Evolutionary conservation across 2,113 vertebrate genomes (phyloP).

Genomic region (Coracopsis vasa): DNA sequence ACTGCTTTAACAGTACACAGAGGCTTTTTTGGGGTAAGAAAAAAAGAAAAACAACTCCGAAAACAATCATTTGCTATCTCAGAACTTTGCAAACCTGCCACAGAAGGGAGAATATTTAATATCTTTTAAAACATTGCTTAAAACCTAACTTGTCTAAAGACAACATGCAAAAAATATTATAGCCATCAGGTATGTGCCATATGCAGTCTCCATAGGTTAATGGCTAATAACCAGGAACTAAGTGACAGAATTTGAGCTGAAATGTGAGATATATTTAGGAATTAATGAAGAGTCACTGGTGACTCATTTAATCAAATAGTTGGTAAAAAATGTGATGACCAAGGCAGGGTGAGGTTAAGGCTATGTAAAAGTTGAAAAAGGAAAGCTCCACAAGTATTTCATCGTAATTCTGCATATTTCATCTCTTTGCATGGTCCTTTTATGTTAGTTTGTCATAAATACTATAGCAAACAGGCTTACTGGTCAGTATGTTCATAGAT

Average conservation of each 20-base stretch:
- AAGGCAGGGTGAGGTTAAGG: not conserved
- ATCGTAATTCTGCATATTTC: not conserved
- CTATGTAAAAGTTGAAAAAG: not conserved
- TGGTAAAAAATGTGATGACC: not conserved
- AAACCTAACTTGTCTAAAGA: not conserved
- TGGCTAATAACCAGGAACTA: not conserved
- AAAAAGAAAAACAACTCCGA: rapidly evolving
- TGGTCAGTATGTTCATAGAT: not conserved
- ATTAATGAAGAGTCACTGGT: not conserved
- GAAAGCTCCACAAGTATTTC: not conserved
- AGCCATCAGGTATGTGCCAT: not conserved
- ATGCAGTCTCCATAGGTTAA: not conserved
- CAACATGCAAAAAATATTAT: not conserved
- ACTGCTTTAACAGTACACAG: not conserved
- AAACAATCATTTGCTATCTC: not conserved
- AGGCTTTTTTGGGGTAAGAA: not conserved
- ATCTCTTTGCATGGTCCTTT: not conserved
- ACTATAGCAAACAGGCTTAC: not conserved
- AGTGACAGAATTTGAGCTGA: not conserved
- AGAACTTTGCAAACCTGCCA: not conserved
- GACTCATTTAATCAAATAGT: not conserved
- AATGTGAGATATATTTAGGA: not conserved
- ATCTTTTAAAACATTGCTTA: not conserved
- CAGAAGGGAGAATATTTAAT: not conserved
- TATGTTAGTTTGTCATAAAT: not conserved